Evolutionary conservation across 2,888 invertebrate genomes (phyloP).

Genomic region (Trachelus tabidus): DNA sequence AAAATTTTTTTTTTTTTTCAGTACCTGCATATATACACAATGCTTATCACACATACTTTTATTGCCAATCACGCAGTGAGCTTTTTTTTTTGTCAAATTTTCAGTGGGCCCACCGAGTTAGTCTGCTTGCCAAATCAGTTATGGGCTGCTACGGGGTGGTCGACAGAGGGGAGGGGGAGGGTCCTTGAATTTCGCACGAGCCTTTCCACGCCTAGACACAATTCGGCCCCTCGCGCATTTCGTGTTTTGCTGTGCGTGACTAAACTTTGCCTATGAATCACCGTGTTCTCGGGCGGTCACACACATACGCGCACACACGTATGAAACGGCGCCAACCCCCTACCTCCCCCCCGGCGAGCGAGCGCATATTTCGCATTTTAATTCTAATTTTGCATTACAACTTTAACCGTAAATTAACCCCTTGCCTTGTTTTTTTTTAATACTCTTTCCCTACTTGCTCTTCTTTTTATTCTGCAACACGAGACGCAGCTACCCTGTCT

Average conservation of each 20-base stretch:
- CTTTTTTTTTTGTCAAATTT: too few species aligned
- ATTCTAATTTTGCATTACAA: slow-evolving; percentile 21
- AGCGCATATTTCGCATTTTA: slow-evolving; percentile 22
- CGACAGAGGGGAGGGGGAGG: neutral
- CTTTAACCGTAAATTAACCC: slow-evolving; percentile 22
- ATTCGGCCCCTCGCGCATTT: neutral
- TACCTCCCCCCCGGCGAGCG: neutral
- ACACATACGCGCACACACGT: too few species aligned
- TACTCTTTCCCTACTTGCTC: too few species aligned
- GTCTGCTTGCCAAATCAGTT: too few species aligned
- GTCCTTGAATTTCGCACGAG: neutral
- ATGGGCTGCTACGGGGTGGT: too few species aligned
- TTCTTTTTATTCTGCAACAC: too few species aligned
- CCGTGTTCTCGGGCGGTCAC: neutral
- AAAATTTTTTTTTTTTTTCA: neutral
- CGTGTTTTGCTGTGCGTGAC: slow-evolving; percentile 14
- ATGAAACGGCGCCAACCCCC: slow-evolving; percentile 5
- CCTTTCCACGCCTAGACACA: neutral
- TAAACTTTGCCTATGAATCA: slow-evolving; percentile 23
- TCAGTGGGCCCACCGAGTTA: too few species aligned
- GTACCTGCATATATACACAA: neutral
- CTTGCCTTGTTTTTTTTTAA: neutral
- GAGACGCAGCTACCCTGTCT: too few species aligned
- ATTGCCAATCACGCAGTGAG: too few species aligned
- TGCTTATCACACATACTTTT: too few species aligned